These are phyloP conservation scores for Atherinomorus stipes DNA, from an alignment of 2,113 vertebrate species.

Conservation along the genomic window DNA sequence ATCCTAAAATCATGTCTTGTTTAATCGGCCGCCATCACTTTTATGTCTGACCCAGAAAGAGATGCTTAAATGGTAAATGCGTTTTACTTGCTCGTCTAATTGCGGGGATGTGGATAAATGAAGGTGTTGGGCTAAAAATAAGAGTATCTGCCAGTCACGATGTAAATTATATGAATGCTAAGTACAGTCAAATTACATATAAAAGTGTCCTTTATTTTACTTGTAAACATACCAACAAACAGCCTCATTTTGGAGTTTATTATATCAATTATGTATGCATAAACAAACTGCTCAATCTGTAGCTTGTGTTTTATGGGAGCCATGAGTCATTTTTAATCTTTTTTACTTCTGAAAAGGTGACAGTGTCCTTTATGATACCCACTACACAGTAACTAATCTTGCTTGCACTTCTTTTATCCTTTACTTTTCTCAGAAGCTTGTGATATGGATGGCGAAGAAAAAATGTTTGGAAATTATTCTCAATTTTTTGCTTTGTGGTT, in stretches of 20 bases:
- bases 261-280: not conserved
- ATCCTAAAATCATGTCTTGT: constrained; percentile 40
- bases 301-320: not conserved
- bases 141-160: constrained; percentile 28
- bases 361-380: constrained; percentile 28
- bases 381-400: constrained; percentile 23
- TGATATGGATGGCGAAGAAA: constrained; percentile 4
- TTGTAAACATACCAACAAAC: not conserved
- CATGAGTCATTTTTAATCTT: not conserved
- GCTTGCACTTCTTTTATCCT: constrained; percentile 11
- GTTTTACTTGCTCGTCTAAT: constrained; percentile 57
- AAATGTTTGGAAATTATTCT: constrained; percentile 32
- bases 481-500: constrained; percentile 14
- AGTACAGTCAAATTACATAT: constrained; percentile 24
- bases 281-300: not conserved
- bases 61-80: constrained; percentile 44
- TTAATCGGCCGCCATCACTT: constrained; percentile 52
- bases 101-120: constrained; percentile 33
- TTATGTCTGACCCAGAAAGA: constrained; percentile 62
- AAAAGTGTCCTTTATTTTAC: not conserved
- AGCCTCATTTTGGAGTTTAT: not conserved
- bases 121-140: constrained; percentile 56
- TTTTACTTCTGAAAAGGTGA: constrained; percentile 23
- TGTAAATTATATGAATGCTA: constrained; percentile 54
- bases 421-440: constrained; percentile 12